Evolutionary conservation across 2,888 invertebrate genomes (phyloP).

Genomic region (Nomada fabriciana): DNA sequence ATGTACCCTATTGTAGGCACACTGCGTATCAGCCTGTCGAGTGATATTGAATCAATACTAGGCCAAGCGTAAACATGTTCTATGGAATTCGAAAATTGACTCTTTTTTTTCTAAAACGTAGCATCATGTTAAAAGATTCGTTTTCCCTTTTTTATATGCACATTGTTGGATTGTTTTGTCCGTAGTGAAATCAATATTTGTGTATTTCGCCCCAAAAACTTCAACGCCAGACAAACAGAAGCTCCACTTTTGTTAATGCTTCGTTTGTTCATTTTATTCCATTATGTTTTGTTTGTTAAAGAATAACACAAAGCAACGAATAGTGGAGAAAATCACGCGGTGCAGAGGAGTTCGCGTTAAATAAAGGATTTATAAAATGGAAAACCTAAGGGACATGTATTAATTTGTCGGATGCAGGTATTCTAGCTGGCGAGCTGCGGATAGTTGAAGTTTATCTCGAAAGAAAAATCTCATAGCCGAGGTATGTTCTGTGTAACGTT

Average conservation of each 20-base stretch:
- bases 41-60: not conserved
- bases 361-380: not conserved
- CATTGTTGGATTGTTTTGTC: not conserved
- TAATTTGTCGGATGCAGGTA: slow-evolving; percentile 20
- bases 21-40: not conserved
- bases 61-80: not conserved
- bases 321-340: no score
- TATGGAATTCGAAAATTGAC: not conserved
- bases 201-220: not conserved
- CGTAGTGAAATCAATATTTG: no score
- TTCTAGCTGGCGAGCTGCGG: not conserved
- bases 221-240: not conserved
- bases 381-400: slow-evolving; percentile 13
- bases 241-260: not conserved
- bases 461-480: slow-evolving; percentile 5
- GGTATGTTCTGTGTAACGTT: slow-evolving; percentile 1
- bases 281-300: no score
- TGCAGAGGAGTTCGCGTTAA: no score
- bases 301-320: no score
- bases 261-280: not conserved
- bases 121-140: not conserved
- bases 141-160: not conserved
- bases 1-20: not conserved
- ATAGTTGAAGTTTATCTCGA: slow-evolving; percentile 23
- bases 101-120: not conserved